A percentile compares a stretch with the other conserved stretches of the same genome.
Evolutionary conservation across 2,797 vertebrate species (phyloP).

Genomic region (Typhlichthys subterraneus): DNA sequence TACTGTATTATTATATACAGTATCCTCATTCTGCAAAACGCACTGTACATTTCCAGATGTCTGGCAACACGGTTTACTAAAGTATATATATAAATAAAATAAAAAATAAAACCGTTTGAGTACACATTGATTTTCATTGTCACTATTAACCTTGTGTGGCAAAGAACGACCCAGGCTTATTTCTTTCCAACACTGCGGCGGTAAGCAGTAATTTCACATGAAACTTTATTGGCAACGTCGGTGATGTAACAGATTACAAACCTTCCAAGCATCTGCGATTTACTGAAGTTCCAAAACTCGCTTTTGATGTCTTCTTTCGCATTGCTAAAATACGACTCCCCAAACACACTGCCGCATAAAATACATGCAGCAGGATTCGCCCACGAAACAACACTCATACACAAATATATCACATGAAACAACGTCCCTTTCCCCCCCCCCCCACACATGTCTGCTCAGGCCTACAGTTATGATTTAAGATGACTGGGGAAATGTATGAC

Average conservation of each 20-base stretch:
- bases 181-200: conserved; percentile 58
- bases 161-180: conserved; percentile 25
- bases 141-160: not conserved
- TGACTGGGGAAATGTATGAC: conserved; percentile 34
- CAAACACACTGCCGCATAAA: conserved; percentile 51
- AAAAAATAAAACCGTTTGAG: too few species aligned
- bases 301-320: conserved; percentile 71
- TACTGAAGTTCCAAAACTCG: conserved; percentile 58
- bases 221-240: conserved; percentile 70
- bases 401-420: conserved; percentile 21
- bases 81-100: too few species aligned
- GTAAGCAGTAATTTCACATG: conserved; percentile 57
- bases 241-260: conserved; percentile 76
- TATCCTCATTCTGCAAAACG: conserved; percentile 5
- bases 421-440: conserved; percentile 30
- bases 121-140: not conserved
- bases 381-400: conserved; percentile 45
- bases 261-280: conserved; percentile 68
- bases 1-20: not conserved
- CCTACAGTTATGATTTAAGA: conserved; percentile 22
- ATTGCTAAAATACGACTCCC: conserved; percentile 68
- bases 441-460: conserved; percentile 38
- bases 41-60: conserved; percentile 16
- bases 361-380: conserved; percentile 38
- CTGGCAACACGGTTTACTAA: not conserved